phyloP scores from a whole-genome alignment of 2,888 invertebrate species.

The Clusia tigrina region DNA sequence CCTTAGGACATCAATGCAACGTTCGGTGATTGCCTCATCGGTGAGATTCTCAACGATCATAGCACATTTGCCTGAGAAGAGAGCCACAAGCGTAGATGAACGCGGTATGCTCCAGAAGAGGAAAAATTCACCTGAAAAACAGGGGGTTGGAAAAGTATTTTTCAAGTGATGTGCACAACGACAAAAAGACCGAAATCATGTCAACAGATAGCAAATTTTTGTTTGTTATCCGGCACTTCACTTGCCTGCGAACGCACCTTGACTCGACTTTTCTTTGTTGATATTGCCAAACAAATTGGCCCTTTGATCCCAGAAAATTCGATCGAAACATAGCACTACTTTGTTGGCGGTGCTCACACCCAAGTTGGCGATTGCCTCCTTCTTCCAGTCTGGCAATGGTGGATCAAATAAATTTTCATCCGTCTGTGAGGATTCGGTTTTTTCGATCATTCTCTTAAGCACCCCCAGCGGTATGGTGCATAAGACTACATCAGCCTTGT shows the following conservation, averaged over 20 bases:
- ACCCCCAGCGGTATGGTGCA: conserved; percentile 97
- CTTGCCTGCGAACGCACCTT: conserved; percentile 75
- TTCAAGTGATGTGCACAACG: not conserved
- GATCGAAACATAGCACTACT: conserved; percentile 94
- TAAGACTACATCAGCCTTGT: conserved; percentile 89
- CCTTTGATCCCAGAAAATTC: conserved; percentile 97
- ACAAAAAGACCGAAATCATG: not conserved
- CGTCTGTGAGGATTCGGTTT: conserved; percentile 74
- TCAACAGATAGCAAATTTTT: no score
- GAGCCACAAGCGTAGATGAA: conserved; percentile 90
- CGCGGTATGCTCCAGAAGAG: conserved; percentile 97
- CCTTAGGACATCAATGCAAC: conserved; percentile 93
- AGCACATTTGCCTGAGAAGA: conserved; percentile 96
- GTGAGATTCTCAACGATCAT: conserved; percentile 97
- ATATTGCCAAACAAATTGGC: conserved; percentile 97
- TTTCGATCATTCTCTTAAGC: conserved; percentile 80
- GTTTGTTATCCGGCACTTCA: no score
- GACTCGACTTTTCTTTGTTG: conserved; percentile 92
- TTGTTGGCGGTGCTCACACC: conserved; percentile 98
- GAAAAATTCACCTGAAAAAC: conserved; percentile 83
- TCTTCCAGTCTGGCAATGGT: conserved; percentile 96
- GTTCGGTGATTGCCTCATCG: conserved; percentile 97
- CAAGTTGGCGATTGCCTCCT: conserved; percentile 89
- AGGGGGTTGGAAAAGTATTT: not conserved
- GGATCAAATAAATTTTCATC: conserved; percentile 92